Percentiles rank a stretch among this genome's conserved stretches.
Evolutionary conservation across 1,140 invertebrate species (phyloP).

Genomic region (Oreohelix idahoensis): DNA sequence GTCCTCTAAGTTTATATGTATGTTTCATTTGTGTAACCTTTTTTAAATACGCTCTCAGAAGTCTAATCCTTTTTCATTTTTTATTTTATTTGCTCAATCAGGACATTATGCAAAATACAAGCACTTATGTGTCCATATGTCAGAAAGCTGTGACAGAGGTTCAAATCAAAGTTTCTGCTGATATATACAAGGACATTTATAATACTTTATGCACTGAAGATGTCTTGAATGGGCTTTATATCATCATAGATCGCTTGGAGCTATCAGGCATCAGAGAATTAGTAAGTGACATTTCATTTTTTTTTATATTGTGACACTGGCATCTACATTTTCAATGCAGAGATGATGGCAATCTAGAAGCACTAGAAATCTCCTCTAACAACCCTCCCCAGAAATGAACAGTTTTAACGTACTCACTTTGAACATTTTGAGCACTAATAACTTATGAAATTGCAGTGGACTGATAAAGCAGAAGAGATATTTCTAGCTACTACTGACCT

Average conservation of each 20-base stretch:
- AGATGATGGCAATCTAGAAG: no score
- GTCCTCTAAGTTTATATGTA: no score
- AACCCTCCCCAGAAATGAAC: no score
- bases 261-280: neutral
- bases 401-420: no score
- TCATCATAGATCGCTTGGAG: neutral
- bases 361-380: no score
- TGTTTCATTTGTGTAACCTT: neutral
- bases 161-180: neutral
- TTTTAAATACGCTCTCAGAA: neutral
- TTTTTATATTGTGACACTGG: no score
- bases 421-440: no score
- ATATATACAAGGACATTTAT: slow-evolving; percentile 11
- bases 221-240: neutral
- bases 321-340: no score
- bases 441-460: no score
- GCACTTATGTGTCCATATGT: neutral
- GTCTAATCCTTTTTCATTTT: no score
- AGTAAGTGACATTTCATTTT: neutral
- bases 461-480: no score
- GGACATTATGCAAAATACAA: neutral
- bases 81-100: neutral
- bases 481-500: no score
- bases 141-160: neutral
- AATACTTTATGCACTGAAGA: slow-evolving; percentile 10